Percentiles rank a stretch among this genome's conserved stretches.
phyloP scores from a whole-genome alignment of 2,113 vertebrate species.

The Odocoileus hemionus region DNA sequence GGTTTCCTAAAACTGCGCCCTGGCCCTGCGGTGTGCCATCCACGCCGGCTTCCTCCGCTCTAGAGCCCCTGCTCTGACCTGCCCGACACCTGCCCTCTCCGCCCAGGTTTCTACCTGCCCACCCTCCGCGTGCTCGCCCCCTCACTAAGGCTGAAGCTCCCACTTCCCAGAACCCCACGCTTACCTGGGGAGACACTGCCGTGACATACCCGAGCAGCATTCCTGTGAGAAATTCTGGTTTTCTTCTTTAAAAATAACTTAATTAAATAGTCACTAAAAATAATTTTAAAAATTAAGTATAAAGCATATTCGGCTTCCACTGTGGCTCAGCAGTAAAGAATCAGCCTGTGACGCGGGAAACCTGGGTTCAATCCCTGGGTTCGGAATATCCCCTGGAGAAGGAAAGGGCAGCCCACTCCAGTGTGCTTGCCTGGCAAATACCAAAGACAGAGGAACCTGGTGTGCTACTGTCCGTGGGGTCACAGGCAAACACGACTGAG shows the following conservation, averaged over 20 bases:
- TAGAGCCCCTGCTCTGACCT: accelerated
- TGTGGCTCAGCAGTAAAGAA: not conserved
- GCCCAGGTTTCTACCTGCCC: accelerated
- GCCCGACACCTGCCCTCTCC: accelerated
- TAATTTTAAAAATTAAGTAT: not conserved
- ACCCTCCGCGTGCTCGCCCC: not conserved
- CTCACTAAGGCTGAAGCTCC: no score
- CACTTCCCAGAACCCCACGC: accelerated
- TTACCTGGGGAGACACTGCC: accelerated
- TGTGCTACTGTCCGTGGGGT: not conserved
- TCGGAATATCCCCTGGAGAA: not conserved
- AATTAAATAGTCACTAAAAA: not conserved
- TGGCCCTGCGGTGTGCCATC: accelerated
- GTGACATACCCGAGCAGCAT: accelerated
- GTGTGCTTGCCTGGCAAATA: not conserved
- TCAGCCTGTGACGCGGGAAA: not conserved
- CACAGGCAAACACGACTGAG: not conserved
- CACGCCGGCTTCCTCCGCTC: accelerated
- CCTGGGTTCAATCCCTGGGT: not conserved
- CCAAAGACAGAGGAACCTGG: not conserved
- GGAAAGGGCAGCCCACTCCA: not conserved
- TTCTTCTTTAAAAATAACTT: not conserved
- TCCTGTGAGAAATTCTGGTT: not conserved
- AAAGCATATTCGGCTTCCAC: not conserved
- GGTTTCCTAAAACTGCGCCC: not conserved